Base-by-base conservation (phyloP, 1,140 invertebrate genomes). In the Lasioglossum baleicum region DNA sequence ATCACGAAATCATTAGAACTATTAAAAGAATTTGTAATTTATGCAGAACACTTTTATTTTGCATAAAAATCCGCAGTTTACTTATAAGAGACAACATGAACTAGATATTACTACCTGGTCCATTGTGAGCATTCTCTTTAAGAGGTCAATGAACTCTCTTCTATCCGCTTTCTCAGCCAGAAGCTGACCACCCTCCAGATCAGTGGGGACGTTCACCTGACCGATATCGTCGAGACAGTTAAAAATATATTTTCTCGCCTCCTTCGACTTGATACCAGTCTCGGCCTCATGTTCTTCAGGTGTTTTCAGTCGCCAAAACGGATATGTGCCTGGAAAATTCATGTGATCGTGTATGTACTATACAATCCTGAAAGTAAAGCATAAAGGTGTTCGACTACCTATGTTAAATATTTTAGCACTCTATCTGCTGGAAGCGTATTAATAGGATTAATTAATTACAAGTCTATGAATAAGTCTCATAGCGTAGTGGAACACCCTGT, bases 161-260 rank as follows among this genome's bases (percentile, higher is more conserved):
- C 99, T 94, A 91, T 99, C 98, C 11, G 97, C 97, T 92, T 99
- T 99, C 92, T 99, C 99, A 0, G 98, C 98, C 84, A 99, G 93
- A 58, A 99, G 93, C 91, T 99, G 98, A 81, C 97, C 97, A 7
- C 98, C 98, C 93, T 99, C 98, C 75, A 99, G 94, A 94, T 99
- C 98, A 10, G 97, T 99, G 60, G 98, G 98, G 70, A 99, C 98
- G 93, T 99, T 99, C 8, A 99, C 98, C 90, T 97, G 98, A 81
- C 97, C 98, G 92, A 99, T 99, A 92, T 99, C 99, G 90, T 99
- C 99, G 66, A 99, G 94, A 93, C 98, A 99, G 93, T 99, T 99
- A 94, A 99, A 99, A 87, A 99, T 99, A 93, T 99, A 99, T 93
- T 99, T 99, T 89, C 99, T 94, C 0, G 99, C 99, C 94, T 99